These are phyloP conservation scores for Eucriotettix oculatus DNA, from an alignment of 2,888 invertebrate genomes.

Conservation along the genomic window DNA sequence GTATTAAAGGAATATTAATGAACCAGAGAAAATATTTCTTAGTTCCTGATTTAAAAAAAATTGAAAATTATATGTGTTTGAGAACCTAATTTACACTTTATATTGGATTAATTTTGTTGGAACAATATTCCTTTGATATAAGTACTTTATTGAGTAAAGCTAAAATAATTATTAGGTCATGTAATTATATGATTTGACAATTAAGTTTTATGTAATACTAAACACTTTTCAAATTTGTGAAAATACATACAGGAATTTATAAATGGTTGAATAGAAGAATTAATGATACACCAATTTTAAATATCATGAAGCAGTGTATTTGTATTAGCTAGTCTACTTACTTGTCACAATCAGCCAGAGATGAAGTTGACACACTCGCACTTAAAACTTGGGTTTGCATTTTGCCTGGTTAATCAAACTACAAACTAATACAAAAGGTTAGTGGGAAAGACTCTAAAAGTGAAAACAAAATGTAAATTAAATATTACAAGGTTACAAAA, in stretches of 20 bases:
- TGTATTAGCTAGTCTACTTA: constrained; percentile 4
- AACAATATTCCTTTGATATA: background rate
- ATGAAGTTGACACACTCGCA: constrained; percentile 8
- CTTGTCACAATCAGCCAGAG: constrained; percentile 3
- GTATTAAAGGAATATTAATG: too few species aligned
- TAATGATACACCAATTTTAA: background rate
- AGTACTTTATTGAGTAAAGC: background rate
- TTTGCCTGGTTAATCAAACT: constrained; percentile 11
- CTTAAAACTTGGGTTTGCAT: constrained; percentile 9
- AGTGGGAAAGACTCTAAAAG: constrained; percentile 5
- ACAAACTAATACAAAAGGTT: constrained; percentile 9
- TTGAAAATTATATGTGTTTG: too few species aligned
- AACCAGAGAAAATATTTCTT: too few species aligned
- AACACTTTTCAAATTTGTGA: background rate
- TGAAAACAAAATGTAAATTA: background rate
- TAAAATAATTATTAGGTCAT: background rate
- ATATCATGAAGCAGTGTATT: background rate
- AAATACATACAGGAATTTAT: background rate
- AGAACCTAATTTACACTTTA: background rate
- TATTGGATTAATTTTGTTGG: background rate
- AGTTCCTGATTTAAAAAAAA: too few species aligned
- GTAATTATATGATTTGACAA: background rate
- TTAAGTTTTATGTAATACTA: background rate
- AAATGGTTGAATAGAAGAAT: background rate
- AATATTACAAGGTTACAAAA: background rate